A percentile compares a stretch with the other conserved stretches of the same genome.
Evolutionary conservation across 2,797 vertebrate genomes (phyloP).

Genomic region (Rousettus madagascariensis): DNA sequence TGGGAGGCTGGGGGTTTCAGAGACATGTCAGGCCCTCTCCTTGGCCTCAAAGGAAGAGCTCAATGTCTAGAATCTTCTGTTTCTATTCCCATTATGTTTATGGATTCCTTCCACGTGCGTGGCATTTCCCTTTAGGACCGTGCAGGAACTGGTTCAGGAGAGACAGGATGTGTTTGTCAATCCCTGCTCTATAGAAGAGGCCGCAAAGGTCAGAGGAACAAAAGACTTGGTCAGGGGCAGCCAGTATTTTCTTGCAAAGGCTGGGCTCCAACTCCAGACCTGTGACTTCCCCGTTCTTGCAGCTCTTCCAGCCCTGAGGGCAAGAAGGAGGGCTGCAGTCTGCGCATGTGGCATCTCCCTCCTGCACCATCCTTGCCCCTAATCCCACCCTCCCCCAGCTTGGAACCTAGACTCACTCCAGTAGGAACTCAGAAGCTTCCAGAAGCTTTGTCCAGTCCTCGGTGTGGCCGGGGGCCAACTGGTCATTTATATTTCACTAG

Average conservation of each 20-base stretch:
- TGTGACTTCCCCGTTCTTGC: neutral
- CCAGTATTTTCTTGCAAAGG: neutral
- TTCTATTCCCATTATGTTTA: neutral
- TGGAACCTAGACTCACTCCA: neutral
- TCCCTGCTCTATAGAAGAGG: neutral
- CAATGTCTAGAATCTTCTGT: neutral
- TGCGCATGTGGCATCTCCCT: neutral
- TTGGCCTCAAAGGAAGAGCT: neutral
- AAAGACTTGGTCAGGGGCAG: neutral
- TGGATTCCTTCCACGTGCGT: neutral
- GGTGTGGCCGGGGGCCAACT: neutral
- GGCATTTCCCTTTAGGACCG: neutral
- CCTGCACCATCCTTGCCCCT: accelerated
- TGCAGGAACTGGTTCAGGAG: neutral
- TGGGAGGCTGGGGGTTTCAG: neutral
- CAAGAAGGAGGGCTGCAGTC: neutral
- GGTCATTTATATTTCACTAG: neutral
- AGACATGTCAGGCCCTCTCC: neutral
- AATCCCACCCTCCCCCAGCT: too few relatives aligned
- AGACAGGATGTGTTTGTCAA: neutral
- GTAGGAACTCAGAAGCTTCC: neutral
- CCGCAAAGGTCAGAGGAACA: neutral
- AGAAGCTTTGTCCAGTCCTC: neutral
- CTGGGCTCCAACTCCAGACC: neutral
- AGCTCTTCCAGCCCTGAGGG: neutral